phyloP scores from a whole-genome alignment of 2,888 invertebrate species.

The Dicyrtoma fusca region DNA sequence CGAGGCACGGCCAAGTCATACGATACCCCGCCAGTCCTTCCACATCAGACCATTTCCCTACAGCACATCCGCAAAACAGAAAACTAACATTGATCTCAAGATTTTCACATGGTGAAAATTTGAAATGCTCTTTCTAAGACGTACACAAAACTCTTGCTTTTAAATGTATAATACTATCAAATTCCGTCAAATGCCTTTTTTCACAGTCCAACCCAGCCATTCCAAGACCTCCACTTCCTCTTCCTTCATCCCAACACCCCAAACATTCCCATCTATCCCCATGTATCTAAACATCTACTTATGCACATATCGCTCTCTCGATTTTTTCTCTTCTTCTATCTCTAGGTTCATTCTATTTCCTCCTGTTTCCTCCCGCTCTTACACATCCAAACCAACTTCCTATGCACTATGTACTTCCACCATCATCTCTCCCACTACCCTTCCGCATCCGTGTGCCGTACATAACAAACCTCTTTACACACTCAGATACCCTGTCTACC shows the following conservation, averaged over 20 bases:
- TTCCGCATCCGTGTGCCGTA: no score
- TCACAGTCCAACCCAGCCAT: conserved; percentile 31
- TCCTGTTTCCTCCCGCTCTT: not conserved
- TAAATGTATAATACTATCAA: conserved; percentile 39
- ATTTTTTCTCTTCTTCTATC: not conserved
- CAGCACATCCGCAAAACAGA: conserved; percentile 56
- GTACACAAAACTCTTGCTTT: conserved; percentile 35
- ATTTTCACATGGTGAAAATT: conserved; percentile 55
- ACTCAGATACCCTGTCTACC: no score
- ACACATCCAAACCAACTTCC: not conserved
- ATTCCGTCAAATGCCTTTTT: conserved; percentile 41
- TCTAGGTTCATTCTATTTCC: not conserved
- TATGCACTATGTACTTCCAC: not conserved
- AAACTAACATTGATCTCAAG: conserved; percentile 55
- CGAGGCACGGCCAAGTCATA: not conserved
- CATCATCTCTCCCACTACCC: no score
- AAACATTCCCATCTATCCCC: conserved; percentile 1
- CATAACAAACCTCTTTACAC: no score
- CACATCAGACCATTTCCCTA: conserved; percentile 32
- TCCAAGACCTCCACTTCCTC: conserved; percentile 15
- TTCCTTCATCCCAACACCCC: conserved; percentile 6
- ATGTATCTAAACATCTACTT: not conserved
- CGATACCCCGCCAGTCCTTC: conserved; percentile 9
- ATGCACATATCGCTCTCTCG: conserved; percentile 1
- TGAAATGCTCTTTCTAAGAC: conserved; percentile 33